Evolutionary conservation across 2,888 invertebrate species (phyloP), one percentile per base, ranked within the genome.

Genomic region (Ectobius pallidus): DNA sequence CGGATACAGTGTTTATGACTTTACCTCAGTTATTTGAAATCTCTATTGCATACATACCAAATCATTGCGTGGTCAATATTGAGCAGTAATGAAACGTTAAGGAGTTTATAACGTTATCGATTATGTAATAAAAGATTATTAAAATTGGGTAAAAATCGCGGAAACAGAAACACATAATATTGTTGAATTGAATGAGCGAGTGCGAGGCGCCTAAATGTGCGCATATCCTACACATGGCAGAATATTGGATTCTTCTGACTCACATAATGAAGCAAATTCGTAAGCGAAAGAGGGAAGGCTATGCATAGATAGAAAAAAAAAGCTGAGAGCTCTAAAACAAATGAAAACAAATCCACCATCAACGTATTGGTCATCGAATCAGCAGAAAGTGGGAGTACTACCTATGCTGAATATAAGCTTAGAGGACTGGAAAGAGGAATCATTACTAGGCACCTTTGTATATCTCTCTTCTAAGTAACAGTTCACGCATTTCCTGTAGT

Each of bases 261-360:
- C 58, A n/a, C 58, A 30, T 58, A 58, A 27, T 30, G 30, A 58
- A 58, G 3, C 30, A 58, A 58, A 58, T n/a, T 30, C 7, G 14
- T 52, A 22, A 52, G 2, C 25, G 7, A 52, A 9, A 52, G 22
- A 6, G 52, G 3, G 14, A 18, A 9, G 3, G 7, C 11, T 52
- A 14, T 14, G 14, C 14, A 16, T 3, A 9, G 3, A 9, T 25
- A 22, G 3, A 7, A 52, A 52, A 52, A 52, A 22, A 52, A 11
- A 9, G 27, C 58, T 25, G 58, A 25, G 27, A 30, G 58, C 58
- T 58, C 30, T 30, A 1, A 58, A 30, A 58, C 58, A 58, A 58
- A 58, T 58, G 30, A 58, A 58, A 58, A 58, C 30, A 58, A 58
- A 58, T 30, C 58, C 16, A 6, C n/a, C 58, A 30, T 58, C 58